Evolutionary conservation across 2,888 invertebrate species (phyloP).

Genomic region (Parelbella ahira): DNA sequence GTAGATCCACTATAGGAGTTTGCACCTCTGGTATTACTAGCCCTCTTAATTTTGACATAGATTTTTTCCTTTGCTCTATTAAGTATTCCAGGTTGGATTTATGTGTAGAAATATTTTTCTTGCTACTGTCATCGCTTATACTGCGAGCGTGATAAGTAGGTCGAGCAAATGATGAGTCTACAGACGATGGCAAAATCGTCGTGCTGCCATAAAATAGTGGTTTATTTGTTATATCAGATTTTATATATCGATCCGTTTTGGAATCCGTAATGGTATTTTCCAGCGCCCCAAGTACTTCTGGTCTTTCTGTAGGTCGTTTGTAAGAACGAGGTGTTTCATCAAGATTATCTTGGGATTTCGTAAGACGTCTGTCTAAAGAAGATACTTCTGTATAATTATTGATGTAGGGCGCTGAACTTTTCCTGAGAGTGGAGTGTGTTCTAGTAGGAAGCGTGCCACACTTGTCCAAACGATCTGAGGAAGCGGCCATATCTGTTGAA

Average conservation of each 20-base stretch:
- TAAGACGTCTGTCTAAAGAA: constrained; percentile 66
- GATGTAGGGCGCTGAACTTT: constrained; percentile 49
- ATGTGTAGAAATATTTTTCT: constrained; percentile 64
- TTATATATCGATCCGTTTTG: constrained; percentile 36
- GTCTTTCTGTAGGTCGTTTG: constrained; percentile 61
- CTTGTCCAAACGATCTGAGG: constrained; percentile 65
- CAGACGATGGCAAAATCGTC: constrained; percentile 54
- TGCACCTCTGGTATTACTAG: constrained; percentile 91
- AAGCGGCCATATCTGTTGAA: constrained; percentile 77
- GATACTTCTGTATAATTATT: constrained; percentile 57
- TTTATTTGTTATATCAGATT: constrained; percentile 47
- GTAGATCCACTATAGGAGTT: constrained; percentile 85
- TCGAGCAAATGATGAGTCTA: constrained; percentile 50
- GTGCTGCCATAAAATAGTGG: constrained; percentile 73
- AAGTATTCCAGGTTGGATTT: constrained; percentile 86
- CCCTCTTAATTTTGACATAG: constrained; percentile 92
- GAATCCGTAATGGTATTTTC: constrained; percentile 49
- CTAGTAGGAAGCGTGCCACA: constrained; percentile 63
- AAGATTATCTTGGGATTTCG: constrained; percentile 75
- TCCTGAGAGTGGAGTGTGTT: constrained; percentile 48
- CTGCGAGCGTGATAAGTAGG: constrained; percentile 64
- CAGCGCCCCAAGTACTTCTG: constrained; percentile 76
- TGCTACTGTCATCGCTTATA: constrained; percentile 65
- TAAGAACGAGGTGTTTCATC: constrained; percentile 70
- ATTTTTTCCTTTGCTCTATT: constrained; percentile 89